Evolutionary conservation across 1,140 invertebrate genomes (phyloP).

Genomic region (Trinorchestia longiramus): DNA sequence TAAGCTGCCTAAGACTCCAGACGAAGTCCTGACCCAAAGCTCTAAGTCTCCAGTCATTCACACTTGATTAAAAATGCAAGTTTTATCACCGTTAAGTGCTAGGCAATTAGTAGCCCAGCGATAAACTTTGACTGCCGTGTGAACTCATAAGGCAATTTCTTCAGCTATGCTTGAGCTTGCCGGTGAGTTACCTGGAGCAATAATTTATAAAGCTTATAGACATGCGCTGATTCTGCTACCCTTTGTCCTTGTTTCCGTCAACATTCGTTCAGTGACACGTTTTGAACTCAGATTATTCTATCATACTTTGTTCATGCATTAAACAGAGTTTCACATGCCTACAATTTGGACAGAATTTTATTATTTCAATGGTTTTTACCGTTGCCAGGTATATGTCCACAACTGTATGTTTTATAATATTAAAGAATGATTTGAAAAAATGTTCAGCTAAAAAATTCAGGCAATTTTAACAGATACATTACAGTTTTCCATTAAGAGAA

Average conservation of each 20-base stretch:
- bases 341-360: background rate
- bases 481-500: too few species aligned
- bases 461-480: too few species aligned
- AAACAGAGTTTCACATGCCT: background rate
- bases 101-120: background rate
- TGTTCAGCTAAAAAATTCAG: too few species aligned
- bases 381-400: background rate
- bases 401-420: background rate
- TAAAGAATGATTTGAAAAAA: too few species aligned
- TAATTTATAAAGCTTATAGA: background rate
- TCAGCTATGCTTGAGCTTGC: background rate
- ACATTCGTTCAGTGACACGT: background rate
- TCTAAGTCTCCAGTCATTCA: background rate
- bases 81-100: background rate
- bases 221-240: background rate
- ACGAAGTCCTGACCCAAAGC: background rate
- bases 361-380: background rate
- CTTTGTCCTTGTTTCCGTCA: background rate
- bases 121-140: background rate
- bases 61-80: background rate
- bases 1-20: background rate
- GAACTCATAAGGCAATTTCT: background rate
- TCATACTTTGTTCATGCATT: background rate
- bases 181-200: background rate
- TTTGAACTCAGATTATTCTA: background rate